phyloP scores from a whole-genome alignment of 2,113 vertebrate species.

The Pycnonotus jocosus region DNA sequence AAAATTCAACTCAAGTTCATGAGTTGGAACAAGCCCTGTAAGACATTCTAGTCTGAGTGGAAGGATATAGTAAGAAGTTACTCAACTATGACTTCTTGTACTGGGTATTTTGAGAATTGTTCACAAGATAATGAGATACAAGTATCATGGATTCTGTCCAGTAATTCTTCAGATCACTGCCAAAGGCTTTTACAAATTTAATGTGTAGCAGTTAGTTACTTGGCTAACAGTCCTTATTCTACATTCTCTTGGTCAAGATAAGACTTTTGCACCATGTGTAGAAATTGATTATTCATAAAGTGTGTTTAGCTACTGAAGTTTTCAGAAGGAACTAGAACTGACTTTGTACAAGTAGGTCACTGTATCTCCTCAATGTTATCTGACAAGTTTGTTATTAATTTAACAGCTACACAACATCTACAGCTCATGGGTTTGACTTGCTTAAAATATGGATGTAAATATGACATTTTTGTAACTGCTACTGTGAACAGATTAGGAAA shows the following conservation, averaged over 20 bases:
- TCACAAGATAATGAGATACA: not conserved
- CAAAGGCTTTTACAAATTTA: not conserved
- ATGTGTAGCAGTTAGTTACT: not conserved
- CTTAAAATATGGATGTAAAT: not conserved
- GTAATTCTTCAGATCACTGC: not conserved
- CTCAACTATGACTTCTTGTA: not conserved
- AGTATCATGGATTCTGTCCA: not conserved
- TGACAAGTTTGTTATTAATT: not conserved
- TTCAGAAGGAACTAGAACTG: not conserved
- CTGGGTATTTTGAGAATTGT: not conserved
- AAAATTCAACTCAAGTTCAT: not conserved
- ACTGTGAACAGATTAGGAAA: not conserved
- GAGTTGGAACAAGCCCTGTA: not conserved
- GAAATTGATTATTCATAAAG: not conserved
- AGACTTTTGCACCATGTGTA: not conserved
- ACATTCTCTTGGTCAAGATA: not conserved
- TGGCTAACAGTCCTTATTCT: not conserved
- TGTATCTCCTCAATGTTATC: not conserved
- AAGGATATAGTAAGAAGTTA: not conserved
- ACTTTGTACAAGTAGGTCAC: not conserved
- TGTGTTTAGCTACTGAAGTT: not conserved
- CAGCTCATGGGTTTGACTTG: not conserved
- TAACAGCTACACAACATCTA: not conserved
- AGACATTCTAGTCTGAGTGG: not conserved
- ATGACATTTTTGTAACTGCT: not conserved